A percentile compares a stretch with the other conserved stretches of the same genome.
Evolutionary conservation across 2,113 vertebrate genomes (phyloP).

Genomic region (Chionis minor): DNA sequence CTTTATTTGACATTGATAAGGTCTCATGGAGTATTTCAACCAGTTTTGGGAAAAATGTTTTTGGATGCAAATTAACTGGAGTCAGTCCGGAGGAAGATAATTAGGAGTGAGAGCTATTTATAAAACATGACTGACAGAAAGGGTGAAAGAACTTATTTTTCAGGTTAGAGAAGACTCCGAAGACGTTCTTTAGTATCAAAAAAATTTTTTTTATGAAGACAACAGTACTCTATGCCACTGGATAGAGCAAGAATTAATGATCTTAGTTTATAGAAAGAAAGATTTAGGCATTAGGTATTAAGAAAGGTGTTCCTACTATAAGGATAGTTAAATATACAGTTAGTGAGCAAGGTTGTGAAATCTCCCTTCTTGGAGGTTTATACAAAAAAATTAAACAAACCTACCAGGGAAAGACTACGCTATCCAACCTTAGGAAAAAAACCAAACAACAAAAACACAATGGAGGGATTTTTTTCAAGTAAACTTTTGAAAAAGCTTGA

Average conservation of each 20-base stretch:
- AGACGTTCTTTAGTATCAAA: not conserved
- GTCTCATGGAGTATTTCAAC: not conserved
- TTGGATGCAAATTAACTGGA: not conserved
- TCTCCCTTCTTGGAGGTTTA: not conserved
- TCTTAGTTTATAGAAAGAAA: not conserved
- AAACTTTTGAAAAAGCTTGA: not conserved
- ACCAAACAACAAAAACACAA: not conserved
- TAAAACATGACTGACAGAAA: not conserved
- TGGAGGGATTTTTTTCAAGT: rapidly evolving
- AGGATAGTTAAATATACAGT: not conserved
- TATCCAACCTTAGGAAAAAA: not conserved
- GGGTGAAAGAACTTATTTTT: not conserved
- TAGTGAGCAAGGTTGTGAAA: not conserved
- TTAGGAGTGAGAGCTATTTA: not conserved
- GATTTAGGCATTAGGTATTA: not conserved
- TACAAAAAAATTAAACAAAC: not conserved
- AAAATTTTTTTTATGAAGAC: not conserved
- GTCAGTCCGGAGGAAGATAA: not conserved
- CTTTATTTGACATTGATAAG: not conserved
- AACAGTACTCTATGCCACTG: not conserved
- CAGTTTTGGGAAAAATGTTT: not conserved
- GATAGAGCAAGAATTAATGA: not conserved
- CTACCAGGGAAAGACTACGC: not conserved
- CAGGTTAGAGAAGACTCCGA: not conserved
- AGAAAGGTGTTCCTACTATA: not conserved